phyloP scores from a whole-genome alignment of 2,797 vertebrate genomes.

The Antennarius maculatus region DNA sequence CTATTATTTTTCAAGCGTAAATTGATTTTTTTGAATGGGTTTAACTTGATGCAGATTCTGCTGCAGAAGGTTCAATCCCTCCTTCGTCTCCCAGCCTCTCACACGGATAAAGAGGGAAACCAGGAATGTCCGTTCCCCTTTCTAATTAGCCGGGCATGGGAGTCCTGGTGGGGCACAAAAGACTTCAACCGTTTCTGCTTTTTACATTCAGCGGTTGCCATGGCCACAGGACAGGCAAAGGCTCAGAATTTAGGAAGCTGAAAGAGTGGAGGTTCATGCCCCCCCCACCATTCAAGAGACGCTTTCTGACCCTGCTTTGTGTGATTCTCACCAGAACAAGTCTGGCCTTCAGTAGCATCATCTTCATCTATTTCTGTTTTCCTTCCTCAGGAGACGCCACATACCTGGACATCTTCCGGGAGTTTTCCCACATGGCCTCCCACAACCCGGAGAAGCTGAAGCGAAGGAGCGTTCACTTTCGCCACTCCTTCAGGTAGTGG shows the following conservation, averaged over 20 bases:
- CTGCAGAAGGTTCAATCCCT: too few species aligned
- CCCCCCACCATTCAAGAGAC: slow-evolving; percentile 33
- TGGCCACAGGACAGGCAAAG: slow-evolving; percentile 61
- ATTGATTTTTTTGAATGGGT: too few species aligned
- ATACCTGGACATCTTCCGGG: slow-evolving; percentile 90
- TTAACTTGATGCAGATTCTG: too few species aligned
- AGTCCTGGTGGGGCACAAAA: slow-evolving; percentile 64
- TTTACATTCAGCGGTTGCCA: slow-evolving; percentile 66
- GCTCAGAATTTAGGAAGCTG: slow-evolving; percentile 59
- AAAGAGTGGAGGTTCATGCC: slow-evolving; percentile 56
- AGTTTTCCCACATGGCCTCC: slow-evolving; percentile 93
- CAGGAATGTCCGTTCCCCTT: slow-evolving; percentile 63
- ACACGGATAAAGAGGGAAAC: slow-evolving; percentile 18
- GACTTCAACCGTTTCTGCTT: slow-evolving; percentile 68
- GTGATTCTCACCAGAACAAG: neutral
- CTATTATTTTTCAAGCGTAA: too few species aligned
- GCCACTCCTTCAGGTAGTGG: slow-evolving; percentile 83
- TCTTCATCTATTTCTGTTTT: slow-evolving; percentile 1
- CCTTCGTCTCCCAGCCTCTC: slow-evolving; percentile 24
- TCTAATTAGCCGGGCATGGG: slow-evolving; percentile 65
- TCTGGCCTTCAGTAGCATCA: neutral
- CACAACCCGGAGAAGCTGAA: slow-evolving; percentile 92
- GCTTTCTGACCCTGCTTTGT: slow-evolving; percentile 5
- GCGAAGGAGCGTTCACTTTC: slow-evolving; percentile 85
- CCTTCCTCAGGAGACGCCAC: slow-evolving; percentile 86